Conservation (phyloP, 2,888 invertebrate genomes). For the Petrophora chlorosata region DNA sequence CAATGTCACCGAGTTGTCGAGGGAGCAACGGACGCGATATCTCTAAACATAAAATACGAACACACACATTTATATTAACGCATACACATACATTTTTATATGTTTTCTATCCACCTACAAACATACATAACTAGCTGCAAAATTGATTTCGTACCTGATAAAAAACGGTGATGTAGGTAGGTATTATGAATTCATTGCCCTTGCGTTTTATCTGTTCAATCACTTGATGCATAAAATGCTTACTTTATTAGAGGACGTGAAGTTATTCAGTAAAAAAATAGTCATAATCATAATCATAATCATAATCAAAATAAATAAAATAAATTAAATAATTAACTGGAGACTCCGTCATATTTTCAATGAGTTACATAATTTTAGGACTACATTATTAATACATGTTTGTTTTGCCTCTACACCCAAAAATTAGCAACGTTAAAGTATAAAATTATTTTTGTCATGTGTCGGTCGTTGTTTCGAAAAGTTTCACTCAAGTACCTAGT, state of each 20-base stretch:
- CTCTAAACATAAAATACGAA: constrained; percentile 59
- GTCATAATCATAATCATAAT: neutral
- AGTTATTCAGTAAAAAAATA: constrained; percentile 2
- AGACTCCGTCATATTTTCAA: too few relatives aligned
- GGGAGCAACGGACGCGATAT: constrained; percentile 80
- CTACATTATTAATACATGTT: too few relatives aligned
- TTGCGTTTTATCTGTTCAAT: constrained; percentile 57
- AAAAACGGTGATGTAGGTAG: constrained; percentile 47
- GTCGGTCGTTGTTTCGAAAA: too few relatives aligned
- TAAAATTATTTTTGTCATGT: too few relatives aligned
- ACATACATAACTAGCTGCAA: constrained; percentile 38
- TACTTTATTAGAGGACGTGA: constrained; percentile 26
- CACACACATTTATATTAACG: constrained; percentile 46
- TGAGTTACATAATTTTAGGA: too few relatives aligned
- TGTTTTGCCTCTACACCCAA: too few relatives aligned
- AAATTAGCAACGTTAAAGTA: too few relatives aligned
- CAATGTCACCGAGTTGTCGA: constrained; percentile 81
- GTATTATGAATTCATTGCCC: constrained; percentile 72
- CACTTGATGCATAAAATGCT: constrained; percentile 32
- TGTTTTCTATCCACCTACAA: constrained; percentile 54
- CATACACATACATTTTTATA: constrained; percentile 46
- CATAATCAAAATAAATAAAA: too few relatives aligned
- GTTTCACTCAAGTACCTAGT: too few relatives aligned
- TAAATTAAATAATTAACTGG: too few relatives aligned
- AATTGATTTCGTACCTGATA: constrained; percentile 62